phyloP scores from a whole-genome alignment of 2,888 invertebrate species.

The Lumbricus terrestris region DNA sequence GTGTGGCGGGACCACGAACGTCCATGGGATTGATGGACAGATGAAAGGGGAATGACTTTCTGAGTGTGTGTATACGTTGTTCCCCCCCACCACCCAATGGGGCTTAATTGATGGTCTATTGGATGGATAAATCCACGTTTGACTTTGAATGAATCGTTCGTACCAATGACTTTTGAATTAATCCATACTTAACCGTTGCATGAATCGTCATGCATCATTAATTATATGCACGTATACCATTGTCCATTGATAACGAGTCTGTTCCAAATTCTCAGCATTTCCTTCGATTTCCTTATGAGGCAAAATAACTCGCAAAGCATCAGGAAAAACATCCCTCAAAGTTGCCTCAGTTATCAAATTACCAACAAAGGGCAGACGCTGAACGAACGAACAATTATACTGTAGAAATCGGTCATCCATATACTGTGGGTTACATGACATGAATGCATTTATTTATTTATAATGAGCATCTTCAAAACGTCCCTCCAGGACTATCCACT shows the following conservation, averaged over 20 bases:
- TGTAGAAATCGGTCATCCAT: neutral
- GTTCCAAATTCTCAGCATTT: constrained; percentile 25
- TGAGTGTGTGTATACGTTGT: neutral
- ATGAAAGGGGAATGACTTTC: neutral
- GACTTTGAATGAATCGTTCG: neutral
- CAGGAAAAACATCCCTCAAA: constrained; percentile 20
- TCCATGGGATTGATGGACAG: neutral
- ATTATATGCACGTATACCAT: too few relatives aligned
- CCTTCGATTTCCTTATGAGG: constrained; percentile 22
- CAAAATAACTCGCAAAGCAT: constrained; percentile 22
- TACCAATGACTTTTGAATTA: neutral
- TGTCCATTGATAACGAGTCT: constrained; percentile 26
- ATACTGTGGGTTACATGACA: too few relatives aligned
- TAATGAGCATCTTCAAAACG: too few relatives aligned
- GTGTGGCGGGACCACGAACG: neutral
- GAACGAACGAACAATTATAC: neutral
- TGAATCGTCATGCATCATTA: neutral
- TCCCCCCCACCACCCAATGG: neutral
- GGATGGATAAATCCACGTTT: neutral
- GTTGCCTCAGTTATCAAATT: constrained; percentile 26
- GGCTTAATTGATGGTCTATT: neutral
- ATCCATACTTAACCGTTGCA: neutral
- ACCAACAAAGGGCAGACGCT: constrained; percentile 26
- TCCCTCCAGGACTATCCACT: too few relatives aligned
- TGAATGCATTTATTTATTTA: too few relatives aligned